A percentile compares a stretch with the other conserved stretches of the same genome.
Conservation (phyloP, 2,797 vertebrate genomes). For the Allobates femoralis region DNA sequence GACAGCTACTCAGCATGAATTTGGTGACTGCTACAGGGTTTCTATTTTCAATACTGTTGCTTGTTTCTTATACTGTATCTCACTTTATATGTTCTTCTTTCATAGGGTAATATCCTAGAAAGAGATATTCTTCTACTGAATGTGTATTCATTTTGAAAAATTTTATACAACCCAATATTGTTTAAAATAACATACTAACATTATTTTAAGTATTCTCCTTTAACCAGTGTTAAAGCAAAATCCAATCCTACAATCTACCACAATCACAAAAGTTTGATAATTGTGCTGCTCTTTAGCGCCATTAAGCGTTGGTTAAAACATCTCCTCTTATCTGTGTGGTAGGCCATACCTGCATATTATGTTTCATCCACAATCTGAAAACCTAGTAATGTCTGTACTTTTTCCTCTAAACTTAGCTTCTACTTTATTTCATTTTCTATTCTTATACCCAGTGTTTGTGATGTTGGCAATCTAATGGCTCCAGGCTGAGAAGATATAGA, state of each 20-base stretch:
- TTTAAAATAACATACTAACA: too few relatives aligned
- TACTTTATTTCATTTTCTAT: constrained; percentile 1
- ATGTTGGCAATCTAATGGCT: constrained; percentile 29
- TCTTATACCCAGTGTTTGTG: constrained; percentile 11
- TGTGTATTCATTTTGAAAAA: neutral
- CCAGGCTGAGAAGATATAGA: constrained; percentile 14
- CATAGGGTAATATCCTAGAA: neutral
- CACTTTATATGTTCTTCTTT: neutral
- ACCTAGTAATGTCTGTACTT: neutral
- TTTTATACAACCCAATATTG: too few relatives aligned
- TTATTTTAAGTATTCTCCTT: too few relatives aligned
- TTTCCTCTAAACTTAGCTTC: neutral
- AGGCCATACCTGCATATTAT: neutral
- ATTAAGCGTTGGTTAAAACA: neutral
- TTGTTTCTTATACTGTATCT: neutral
- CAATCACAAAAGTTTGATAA: neutral
- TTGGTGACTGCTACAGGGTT: neutral
- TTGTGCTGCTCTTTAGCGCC: neutral
- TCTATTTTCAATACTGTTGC: neutral
- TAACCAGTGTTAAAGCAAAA: neutral
- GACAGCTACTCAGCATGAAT: constrained; percentile 25
- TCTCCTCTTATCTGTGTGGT: neutral
- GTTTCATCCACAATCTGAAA: neutral
- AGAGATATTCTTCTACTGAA: neutral
- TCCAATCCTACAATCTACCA: neutral